These are phyloP conservation scores for Euplagia quadripunctaria DNA, from an alignment of 2,888 invertebrate genomes.

Conservation along the genomic window DNA sequence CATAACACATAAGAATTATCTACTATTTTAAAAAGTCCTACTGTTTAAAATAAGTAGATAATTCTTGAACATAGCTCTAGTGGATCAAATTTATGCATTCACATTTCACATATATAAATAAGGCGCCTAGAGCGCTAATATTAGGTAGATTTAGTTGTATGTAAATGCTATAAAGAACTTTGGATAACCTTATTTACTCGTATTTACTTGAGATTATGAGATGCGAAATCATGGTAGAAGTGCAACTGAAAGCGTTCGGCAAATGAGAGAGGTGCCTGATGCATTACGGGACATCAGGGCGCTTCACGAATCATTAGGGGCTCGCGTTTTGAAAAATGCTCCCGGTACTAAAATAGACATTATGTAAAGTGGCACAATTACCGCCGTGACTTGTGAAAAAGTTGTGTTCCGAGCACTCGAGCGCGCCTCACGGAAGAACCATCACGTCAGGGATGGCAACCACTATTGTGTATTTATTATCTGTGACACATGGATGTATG, in stretches of 20 bases:
- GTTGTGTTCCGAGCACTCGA: conserved; percentile 48
- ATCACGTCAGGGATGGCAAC: conserved; percentile 44
- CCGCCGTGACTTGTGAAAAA: conserved; percentile 77
- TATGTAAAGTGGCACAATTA: conserved; percentile 86
- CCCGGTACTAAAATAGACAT: conserved; percentile 85
- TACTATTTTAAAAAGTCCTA: too few relatives aligned
- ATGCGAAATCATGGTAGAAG: conserved; percentile 13
- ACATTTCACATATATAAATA: too few relatives aligned
- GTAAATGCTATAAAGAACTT: neutral
- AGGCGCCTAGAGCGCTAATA: too few relatives aligned
- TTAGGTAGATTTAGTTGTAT: too few relatives aligned
- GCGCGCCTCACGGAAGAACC: conserved; percentile 18
- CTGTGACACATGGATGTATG: neutral
- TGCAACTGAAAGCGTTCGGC: conserved; percentile 50
- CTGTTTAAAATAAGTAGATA: too few relatives aligned
- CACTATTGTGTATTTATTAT: neutral
- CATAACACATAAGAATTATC: too few relatives aligned
- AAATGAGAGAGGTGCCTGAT: conserved; percentile 69
- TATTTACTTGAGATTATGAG: neutral
- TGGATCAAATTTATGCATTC: too few relatives aligned
- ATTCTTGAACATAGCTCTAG: too few relatives aligned
- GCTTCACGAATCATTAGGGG: conserved; percentile 83
- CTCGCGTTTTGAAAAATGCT: conserved; percentile 76
- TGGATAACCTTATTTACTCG: neutral
- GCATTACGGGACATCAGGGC: conserved; percentile 72